phyloP scores from a whole-genome alignment of 2,113 vertebrate genomes.

The Brachyhypopomus gauderio region DNA sequence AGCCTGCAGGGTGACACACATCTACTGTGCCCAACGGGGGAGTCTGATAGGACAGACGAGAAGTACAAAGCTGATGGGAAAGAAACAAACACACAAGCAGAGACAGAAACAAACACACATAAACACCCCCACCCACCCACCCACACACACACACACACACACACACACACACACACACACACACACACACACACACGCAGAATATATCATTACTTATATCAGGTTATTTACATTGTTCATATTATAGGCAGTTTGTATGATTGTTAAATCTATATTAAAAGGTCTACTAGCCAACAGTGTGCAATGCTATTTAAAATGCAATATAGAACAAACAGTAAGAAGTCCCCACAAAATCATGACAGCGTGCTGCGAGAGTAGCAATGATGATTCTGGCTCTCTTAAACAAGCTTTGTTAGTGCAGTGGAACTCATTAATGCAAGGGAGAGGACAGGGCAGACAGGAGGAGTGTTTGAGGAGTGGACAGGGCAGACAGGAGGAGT shows the following conservation, averaged over 20 bases:
- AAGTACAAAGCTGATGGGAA: conserved; percentile 83
- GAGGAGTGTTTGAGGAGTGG: not conserved
- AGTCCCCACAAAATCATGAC: not conserved
- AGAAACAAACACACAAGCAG: conserved; percentile 69
- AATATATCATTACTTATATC: too few relatives aligned
- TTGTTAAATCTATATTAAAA: too few relatives aligned
- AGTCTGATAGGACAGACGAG: conserved; percentile 91
- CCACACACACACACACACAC: conserved; percentile 40
- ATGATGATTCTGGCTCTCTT: not conserved
- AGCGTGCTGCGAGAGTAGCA: not conserved
- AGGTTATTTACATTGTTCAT: too few relatives aligned
- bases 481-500: not conserved
- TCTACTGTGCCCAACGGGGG: conserved; percentile 83
- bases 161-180: not conserved
- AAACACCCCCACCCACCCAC: too few relatives aligned
- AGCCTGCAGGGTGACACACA: conserved; percentile 81
- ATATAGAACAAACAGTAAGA: not conserved
- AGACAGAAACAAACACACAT: too few relatives aligned
- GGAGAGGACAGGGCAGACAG: not conserved
- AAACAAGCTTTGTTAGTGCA: not conserved
- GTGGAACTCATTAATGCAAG: not conserved
- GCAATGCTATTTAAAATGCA: too few relatives aligned
- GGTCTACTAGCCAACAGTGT: too few relatives aligned
- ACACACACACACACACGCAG: not conserved
- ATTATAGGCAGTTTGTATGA: too few relatives aligned